Conservation (phyloP, 37 sponge, comb jelly and placozoan species). For the Ianthella basta region DNA sequence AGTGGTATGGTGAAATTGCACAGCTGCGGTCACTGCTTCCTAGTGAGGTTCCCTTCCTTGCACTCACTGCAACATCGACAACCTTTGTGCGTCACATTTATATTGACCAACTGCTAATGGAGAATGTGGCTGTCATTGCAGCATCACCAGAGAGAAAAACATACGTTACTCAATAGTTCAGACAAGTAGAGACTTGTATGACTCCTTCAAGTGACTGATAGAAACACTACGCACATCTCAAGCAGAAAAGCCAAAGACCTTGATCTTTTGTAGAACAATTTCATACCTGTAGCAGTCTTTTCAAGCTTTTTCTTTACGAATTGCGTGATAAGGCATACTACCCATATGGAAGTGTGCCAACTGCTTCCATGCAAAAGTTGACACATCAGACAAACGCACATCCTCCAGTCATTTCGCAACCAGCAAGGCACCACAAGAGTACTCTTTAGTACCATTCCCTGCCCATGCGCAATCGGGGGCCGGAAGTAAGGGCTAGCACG, state of each 20-base stretch:
- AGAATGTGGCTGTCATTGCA: background rate
- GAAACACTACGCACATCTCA: background rate
- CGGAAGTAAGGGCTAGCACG: too few relatives aligned
- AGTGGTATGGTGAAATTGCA: conserved; percentile 1
- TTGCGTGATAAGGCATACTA: conserved; percentile 1
- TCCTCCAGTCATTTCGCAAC: background rate
- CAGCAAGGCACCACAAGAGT: conserved; percentile 3
- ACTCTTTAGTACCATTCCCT: conserved; percentile 11
- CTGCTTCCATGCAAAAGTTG: conserved; percentile 15
- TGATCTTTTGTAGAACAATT: conserved; percentile 23
- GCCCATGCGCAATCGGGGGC: too few relatives aligned
- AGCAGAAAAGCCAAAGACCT: background rate
- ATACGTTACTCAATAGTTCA: background rate
- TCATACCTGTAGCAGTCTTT: conserved; percentile 9
- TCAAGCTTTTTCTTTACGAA: conserved; percentile 15
- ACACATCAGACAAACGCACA: background rate
- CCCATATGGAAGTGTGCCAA: background rate
- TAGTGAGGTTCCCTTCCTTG: background rate
- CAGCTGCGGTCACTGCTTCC: conserved; percentile 28
- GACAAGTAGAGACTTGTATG: conserved; percentile 2
- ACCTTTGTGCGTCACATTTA: background rate
- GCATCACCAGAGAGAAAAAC: background rate
- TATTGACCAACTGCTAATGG: background rate
- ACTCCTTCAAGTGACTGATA: conserved; percentile 14
- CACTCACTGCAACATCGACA: conserved; percentile 20